A percentile compares a stretch with the other conserved stretches of the same genome.
Evolutionary conservation across 2,888 invertebrate species (phyloP).

Genomic region (Melanchra persicariae): DNA sequence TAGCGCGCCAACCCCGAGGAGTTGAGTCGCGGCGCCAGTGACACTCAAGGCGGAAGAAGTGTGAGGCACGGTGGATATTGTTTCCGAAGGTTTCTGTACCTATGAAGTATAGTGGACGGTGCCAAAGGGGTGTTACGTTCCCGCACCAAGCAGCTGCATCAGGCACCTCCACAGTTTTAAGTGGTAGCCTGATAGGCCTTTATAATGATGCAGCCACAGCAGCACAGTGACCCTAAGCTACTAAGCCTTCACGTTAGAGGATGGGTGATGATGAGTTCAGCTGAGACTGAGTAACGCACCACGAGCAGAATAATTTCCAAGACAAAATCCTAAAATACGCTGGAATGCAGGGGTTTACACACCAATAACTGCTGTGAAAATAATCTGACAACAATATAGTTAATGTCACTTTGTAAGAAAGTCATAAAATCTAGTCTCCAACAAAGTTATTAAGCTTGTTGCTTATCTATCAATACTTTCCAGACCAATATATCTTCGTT

Average conservation of each 20-base stretch:
- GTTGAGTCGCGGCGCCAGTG: conserved; percentile 75
- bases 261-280: no score
- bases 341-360: background rate
- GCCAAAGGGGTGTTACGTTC: no score
- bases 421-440: background rate
- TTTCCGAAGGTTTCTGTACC: no score
- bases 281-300: background rate
- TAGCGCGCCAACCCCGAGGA: conserved; percentile 81
- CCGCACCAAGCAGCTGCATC: no score
- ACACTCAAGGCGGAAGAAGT: conserved; percentile 78
- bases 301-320: background rate
- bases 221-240: no score
- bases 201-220: background rate
- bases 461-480: conserved; percentile 3
- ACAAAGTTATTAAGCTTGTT: conserved; percentile 17
- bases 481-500: conserved; percentile 30
- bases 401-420: background rate
- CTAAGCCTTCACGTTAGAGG: no score
- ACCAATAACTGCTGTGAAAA: background rate
- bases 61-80: conserved; percentile 92
- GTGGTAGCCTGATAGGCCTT: conserved; percentile 86
- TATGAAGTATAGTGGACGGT: no score
- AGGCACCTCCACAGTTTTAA: no score
- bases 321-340: background rate
- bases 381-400: no score